phyloP scores from a whole-genome alignment of 2,113 vertebrate genomes.

The Xiphias gladius region DNA sequence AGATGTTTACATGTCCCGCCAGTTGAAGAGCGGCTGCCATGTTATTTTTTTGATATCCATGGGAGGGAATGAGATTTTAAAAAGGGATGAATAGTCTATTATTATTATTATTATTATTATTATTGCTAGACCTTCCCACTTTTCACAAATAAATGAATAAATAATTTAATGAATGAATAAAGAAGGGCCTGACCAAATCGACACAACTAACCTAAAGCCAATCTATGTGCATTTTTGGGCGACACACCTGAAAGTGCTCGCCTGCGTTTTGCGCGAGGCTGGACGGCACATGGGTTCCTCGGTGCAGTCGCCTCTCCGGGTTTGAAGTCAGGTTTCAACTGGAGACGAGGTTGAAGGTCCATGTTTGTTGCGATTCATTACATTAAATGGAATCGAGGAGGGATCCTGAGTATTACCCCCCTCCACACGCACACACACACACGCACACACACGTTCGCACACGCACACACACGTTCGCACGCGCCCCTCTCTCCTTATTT shows the following conservation, averaged over 20 bases:
- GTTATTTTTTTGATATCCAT: neutral
- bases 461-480: slow-evolving; percentile 2
- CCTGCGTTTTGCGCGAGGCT: neutral
- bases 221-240: neutral
- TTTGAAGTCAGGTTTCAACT: slow-evolving; percentile 76
- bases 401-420: slow-evolving; percentile 68
- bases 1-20: neutral
- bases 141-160: too few relatives aligned
- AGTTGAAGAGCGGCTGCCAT: neutral
- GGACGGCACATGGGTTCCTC: slow-evolving; percentile 38
- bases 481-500: slow-evolving; percentile 19
- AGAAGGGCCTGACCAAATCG: too few relatives aligned
- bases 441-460: slow-evolving; percentile 19
- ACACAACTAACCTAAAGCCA: too few relatives aligned
- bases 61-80: neutral
- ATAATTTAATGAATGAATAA: too few relatives aligned
- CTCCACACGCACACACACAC: neutral
- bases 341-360: slow-evolving; percentile 76
- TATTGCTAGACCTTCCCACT: neutral
- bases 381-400: slow-evolving; percentile 79
- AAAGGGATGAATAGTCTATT: neutral
- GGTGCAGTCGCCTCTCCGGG: slow-evolving; percentile 43
- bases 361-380: slow-evolving; percentile 80
- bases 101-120: neutral
- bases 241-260: neutral